phyloP scores from a whole-genome alignment of 2,113 vertebrate genomes.

The Eulemur rufifrons region DNA sequence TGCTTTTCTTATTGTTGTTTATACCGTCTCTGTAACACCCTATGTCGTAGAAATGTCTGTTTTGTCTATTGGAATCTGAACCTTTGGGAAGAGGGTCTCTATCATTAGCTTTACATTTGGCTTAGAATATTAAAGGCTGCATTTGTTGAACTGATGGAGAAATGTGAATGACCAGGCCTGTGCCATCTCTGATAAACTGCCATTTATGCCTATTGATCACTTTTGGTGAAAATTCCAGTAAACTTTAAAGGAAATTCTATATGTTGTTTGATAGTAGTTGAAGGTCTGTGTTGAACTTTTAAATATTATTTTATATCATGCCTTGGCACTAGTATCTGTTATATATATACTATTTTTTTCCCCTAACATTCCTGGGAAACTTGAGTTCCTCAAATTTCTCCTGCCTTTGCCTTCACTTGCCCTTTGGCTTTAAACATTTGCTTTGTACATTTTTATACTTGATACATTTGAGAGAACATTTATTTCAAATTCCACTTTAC shows the following conservation, averaged over 20 bases:
- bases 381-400: slow-evolving; percentile 40
- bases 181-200: background rate
- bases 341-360: background rate
- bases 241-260: slow-evolving; percentile 26
- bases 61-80: background rate
- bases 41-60: background rate
- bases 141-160: background rate
- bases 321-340: slow-evolving; percentile 26
- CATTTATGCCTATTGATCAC: slow-evolving; percentile 3
- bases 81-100: background rate
- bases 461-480: slow-evolving; percentile 16
- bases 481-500: slow-evolving; percentile 44
- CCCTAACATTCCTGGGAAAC: slow-evolving; percentile 24
- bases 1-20: background rate
- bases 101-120: background rate
- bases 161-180: background rate
- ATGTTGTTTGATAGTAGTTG: background rate
- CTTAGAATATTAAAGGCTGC: background rate
- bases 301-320: background rate
- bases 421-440: slow-evolving; percentile 42
- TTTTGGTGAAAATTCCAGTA: slow-evolving; percentile 39
- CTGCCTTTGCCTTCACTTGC: slow-evolving; percentile 26
- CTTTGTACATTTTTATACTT: slow-evolving; percentile 35
- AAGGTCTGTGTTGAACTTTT: background rate
- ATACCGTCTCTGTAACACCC: background rate